Percentiles rank a stretch among this genome's conserved stretches.
Evolutionary conservation across 53 echinoderm and acorn worm genomes (phyloP).

Genomic region (Holothuria leucospilota): DNA sequence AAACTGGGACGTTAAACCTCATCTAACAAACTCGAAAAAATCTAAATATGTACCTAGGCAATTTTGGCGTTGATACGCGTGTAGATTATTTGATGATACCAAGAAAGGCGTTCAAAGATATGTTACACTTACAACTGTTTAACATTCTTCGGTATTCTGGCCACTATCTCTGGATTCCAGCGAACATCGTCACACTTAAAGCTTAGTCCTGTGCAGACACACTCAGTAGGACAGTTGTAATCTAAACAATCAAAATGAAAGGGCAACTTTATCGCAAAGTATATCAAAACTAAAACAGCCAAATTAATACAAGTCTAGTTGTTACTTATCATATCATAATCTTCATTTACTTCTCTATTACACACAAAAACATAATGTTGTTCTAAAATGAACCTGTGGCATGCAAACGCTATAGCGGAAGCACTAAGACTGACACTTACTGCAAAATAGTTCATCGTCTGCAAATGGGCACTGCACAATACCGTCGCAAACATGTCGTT

Average conservation of each 20-base stretch:
- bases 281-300: background rate
- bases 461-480: slow-evolving; percentile 16
- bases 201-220: slow-evolving; percentile 14
- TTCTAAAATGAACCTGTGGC: background rate
- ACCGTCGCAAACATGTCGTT: slow-evolving; percentile 29
- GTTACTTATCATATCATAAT: too few species aligned
- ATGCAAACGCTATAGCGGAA: too few species aligned
- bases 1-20: too few species aligned
- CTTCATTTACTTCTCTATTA: too few species aligned
- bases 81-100: too few species aligned
- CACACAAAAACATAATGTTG: too few species aligned
- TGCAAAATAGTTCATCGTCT: slow-evolving; percentile 40
- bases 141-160: background rate
- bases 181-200: background rate
- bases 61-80: too few species aligned
- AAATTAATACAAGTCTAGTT: background rate
- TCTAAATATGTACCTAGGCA: too few species aligned
- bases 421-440: background rate
- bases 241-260: background rate
- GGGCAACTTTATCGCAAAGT: background rate
- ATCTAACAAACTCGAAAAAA: too few species aligned
- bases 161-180: background rate
- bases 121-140: slow-evolving; percentile 17
- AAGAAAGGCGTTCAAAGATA: too few species aligned
- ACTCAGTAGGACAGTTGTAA: background rate